A percentile compares a stretch with the other conserved stretches of the same genome.
phyloP scores from a whole-genome alignment of 2,888 invertebrate species.

The Amorpha juglandis region DNA sequence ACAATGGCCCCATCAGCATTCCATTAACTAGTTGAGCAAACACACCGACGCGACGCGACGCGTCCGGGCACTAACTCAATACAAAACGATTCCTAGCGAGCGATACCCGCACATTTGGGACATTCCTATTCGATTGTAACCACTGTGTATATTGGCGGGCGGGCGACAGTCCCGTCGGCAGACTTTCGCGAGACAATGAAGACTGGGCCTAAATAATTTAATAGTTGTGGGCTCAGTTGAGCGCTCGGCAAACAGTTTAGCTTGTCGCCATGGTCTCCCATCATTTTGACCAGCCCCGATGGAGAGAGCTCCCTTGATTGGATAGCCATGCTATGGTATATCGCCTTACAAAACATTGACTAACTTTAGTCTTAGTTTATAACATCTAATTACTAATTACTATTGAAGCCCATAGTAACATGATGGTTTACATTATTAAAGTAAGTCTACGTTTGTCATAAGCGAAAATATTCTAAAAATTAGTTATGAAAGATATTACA shows the following conservation, averaged over 20 bases:
- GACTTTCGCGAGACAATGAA: conserved; percentile 79
- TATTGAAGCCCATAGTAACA: no score
- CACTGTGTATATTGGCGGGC: conserved; percentile 74
- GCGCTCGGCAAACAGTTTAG: conserved; percentile 67
- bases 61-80: conserved; percentile 72
- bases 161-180: conserved; percentile 41
- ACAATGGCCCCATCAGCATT: conserved; percentile 79
- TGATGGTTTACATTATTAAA: no score
- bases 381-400: no score
- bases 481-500: no score
- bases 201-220: conserved; percentile 79
- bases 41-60: conserved; percentile 73
- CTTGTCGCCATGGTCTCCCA: conserved; percentile 28
- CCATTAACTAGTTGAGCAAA: conserved; percentile 80
- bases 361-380: no score
- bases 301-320: conserved; percentile 4
- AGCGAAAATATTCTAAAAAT: no score
- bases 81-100: conserved; percentile 66
- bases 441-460: no score
- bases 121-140: conserved; percentile 66
- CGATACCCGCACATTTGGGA: conserved; percentile 68
- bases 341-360: no score
- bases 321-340: neutral
- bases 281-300: neutral
- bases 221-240: conserved; percentile 69